These are phyloP conservation scores for Eulemur rubriventer DNA, from an alignment of 2,797 vertebrate genomes.

Conservation along the genomic window DNA sequence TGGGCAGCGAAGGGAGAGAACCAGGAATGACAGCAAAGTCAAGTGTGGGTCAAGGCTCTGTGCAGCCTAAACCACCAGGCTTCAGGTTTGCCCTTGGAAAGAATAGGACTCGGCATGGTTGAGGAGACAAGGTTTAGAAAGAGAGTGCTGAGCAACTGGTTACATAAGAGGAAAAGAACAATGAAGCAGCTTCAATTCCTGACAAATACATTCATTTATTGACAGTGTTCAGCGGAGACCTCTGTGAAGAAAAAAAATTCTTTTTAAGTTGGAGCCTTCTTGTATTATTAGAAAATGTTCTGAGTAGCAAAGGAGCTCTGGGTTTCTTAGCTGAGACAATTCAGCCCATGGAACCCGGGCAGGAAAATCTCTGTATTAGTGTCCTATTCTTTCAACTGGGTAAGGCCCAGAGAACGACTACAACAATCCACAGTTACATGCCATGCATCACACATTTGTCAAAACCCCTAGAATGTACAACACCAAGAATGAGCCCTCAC, in stretches of 20 bases:
- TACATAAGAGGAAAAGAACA: neutral
- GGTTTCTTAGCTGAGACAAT: neutral
- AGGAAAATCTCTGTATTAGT: neutral
- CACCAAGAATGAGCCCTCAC: neutral
- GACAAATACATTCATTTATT: neutral
- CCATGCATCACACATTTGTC: neutral
- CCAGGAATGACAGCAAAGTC: neutral
- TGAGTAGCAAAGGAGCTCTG: neutral
- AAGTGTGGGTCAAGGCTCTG: neutral
- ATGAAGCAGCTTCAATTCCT: neutral
- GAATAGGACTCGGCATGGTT: fast-evolving
- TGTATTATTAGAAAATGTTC: neutral
- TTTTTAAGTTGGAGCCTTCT: neutral
- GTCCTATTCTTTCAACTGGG: neutral
- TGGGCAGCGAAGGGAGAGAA: neutral
- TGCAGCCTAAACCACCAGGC: neutral
- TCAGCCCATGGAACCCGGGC: neutral
- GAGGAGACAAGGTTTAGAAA: neutral
- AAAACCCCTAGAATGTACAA: neutral
- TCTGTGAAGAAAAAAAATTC: neutral
- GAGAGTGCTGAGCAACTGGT: neutral
- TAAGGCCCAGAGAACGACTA: neutral
- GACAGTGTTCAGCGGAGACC: neutral
- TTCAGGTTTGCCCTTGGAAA: neutral
- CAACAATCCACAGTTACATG: neutral